These are phyloP conservation scores for Drosophila nr. medialis DNA, from an alignment of 2,888 invertebrate species.

Conservation along the genomic window DNA sequence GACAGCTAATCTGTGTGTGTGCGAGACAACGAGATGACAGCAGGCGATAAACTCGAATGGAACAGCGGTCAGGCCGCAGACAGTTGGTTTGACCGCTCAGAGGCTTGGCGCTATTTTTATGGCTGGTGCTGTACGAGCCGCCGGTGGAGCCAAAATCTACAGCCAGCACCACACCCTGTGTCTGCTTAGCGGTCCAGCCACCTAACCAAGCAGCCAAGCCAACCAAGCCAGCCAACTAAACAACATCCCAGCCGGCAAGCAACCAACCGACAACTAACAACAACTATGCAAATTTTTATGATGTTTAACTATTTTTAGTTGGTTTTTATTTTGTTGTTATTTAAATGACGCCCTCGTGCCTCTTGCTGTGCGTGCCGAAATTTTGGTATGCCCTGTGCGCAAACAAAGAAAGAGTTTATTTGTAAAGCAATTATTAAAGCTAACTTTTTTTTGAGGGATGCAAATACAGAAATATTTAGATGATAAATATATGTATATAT, in stretches of 20 bases:
- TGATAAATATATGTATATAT: neutral
- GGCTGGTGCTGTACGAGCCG: conserved; percentile 47
- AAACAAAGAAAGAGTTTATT: neutral
- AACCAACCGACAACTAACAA: conserved; percentile 71
- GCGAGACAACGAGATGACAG: conserved; percentile 69
- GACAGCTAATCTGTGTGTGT: conserved; percentile 65
- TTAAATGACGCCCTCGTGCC: conserved; percentile 71
- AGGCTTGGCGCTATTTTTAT: conserved; percentile 76
- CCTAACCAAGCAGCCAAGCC: conserved; percentile 17
- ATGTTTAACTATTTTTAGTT: conserved; percentile 79
- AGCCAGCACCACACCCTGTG: conserved; percentile 53
- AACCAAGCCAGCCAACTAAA: conserved; percentile 54
- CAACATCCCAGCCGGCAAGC: conserved; percentile 39
- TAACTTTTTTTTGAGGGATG: neutral
- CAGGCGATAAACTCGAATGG: conserved; percentile 58
- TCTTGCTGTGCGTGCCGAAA: conserved; percentile 35
- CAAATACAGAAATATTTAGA: neutral
- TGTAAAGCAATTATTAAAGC: neutral
- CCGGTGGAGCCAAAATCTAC: conserved; percentile 9
- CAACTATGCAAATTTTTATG: conserved; percentile 79
- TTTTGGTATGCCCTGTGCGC: conserved; percentile 27
- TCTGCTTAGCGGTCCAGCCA: conserved; percentile 24
- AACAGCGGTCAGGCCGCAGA: conserved; percentile 29
- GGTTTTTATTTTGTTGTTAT: conserved; percentile 74
- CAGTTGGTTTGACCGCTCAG: conserved; percentile 19